Evolutionary conservation across 2,113 vertebrate species (phyloP), one percentile per base, ranked within the genome.

Genomic region (Poecilia latipinna): DNA sequence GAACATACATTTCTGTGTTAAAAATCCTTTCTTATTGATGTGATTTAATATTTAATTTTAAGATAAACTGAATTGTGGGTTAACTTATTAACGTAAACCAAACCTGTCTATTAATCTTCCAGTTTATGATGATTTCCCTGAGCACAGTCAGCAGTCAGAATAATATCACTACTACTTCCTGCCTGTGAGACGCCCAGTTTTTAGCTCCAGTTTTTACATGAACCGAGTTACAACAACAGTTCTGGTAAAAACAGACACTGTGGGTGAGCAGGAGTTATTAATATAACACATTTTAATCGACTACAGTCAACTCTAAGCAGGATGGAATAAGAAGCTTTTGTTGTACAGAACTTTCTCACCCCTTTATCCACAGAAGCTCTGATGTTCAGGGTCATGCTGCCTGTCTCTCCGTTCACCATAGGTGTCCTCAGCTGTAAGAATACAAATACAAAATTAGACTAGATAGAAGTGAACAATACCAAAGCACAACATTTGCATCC

Each of bases 371-470:
- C 93, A 0, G 97, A 95, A 0, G 95, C 94, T 82, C 96, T 96
- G 86, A 98, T 93, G 28, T 92, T 94, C 92, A 98, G 94, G 0
- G 92, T 91, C 32, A 95, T 84, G 70, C 93, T 94, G n/a, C 97
- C 98, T 0, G 96, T 98, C 84, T 98, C 93, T 35, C 97, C 94
- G 4, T 94, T 97, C 90, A 98, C 97, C 97, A 99, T 98, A 24
- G 97, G 95, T 12, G 95, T 97, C 82, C 98, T 96, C 75, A 98
- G 93, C 98, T 99, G 90, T 0, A 70, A 22, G 31, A 0, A 65
- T 2, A 28, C 0, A 35, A 32, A n/a, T 48, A 1, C 22, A 35
- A 8, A 24, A 24, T 33, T 37, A 24, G 19, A 35, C 33, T 65
- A n/a, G 10, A n/a, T 17, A 57, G 22, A 57, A 54, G 0, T 8